Conservation (phyloP, 2,797 vertebrate species). For the Chelidonichthys spinosus region DNA sequence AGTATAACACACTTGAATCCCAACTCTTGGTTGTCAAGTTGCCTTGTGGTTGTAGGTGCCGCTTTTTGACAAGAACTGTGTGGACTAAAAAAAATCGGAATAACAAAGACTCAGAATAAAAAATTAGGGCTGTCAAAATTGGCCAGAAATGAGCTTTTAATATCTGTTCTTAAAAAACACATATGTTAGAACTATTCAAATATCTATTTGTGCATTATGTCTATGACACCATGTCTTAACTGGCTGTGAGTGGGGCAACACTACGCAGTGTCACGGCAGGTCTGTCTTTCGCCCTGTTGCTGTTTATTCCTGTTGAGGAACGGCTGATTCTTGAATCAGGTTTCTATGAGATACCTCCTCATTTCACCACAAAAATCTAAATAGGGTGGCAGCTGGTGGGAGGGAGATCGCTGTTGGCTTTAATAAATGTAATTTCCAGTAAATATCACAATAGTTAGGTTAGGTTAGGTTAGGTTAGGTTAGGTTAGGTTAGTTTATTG, state of each 20-base stretch:
- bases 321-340: neutral
- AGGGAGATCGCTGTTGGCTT: neutral
- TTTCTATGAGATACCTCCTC: neutral
- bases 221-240: neutral
- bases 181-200: neutral
- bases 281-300: neutral
- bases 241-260: neutral
- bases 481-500: no score
- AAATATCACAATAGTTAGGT: neutral
- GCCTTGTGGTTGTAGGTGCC: neutral
- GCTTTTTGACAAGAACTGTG: neutral
- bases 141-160: no score
- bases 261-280: neutral
- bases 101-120: no score
- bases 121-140: no score
- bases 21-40: neutral
- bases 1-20: neutral
- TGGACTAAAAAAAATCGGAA: neutral
- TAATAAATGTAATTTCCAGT: neutral
- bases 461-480: no score
- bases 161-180: no score
- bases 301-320: neutral
- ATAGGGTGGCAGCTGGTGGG: neutral
- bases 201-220: neutral
- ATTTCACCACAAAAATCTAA: neutral